phyloP scores from a whole-genome alignment of 1,140 invertebrate species.

The Orius laevigatus region DNA sequence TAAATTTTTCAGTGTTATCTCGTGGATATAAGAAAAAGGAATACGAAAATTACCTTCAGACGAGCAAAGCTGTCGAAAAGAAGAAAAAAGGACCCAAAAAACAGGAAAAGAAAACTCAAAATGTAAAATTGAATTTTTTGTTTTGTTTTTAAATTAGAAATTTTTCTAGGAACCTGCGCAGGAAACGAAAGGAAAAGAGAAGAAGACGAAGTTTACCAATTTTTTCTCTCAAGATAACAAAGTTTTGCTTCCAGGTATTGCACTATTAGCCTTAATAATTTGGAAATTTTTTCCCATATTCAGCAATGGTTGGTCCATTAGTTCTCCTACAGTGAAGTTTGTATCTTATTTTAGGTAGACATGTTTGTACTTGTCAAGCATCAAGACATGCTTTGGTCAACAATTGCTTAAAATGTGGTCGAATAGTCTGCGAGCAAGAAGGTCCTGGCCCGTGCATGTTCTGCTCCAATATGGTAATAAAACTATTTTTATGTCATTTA shows the following conservation, averaged over 20 bases:
- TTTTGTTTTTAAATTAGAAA: slow-evolving; percentile 25
- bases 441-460: slow-evolving; percentile 90
- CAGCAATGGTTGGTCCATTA: slow-evolving; percentile 14
- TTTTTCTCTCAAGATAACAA: neutral
- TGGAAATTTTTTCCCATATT: neutral
- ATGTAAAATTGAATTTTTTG: slow-evolving; percentile 23
- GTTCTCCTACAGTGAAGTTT: slow-evolving; percentile 16
- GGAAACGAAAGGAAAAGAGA: neutral
- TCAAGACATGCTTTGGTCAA: slow-evolving; percentile 76
- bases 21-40: slow-evolving; percentile 17
- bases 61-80: slow-evolving; percentile 16
- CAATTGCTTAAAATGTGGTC: slow-evolving; percentile 87
- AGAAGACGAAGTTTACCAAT: neutral
- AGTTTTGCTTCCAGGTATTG: neutral
- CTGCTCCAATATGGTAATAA: slow-evolving; percentile 61
- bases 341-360: slow-evolving; percentile 43
- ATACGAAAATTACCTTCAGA: slow-evolving; percentile 17
- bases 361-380: slow-evolving; percentile 83
- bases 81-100: slow-evolving; percentile 15
- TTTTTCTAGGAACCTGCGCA: slow-evolving; percentile 14
- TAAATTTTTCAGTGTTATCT: neutral
- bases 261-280: neutral
- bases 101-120: neutral
- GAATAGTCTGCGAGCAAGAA: slow-evolving; percentile 91
- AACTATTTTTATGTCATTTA: neutral